Conservation (phyloP, 2,888 invertebrate species). For the Dicroscelio sp. region DNA sequence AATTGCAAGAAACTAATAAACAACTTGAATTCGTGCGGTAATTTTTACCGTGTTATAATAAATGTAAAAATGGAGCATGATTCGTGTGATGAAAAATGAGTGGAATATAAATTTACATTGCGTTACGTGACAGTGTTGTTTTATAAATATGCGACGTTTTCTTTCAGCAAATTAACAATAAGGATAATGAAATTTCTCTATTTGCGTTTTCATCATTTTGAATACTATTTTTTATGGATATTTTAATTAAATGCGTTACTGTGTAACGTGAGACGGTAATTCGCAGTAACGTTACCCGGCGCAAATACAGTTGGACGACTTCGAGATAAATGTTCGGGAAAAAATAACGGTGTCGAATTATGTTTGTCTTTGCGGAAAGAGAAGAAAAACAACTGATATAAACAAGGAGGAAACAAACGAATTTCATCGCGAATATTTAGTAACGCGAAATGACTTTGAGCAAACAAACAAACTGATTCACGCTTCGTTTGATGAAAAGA, state of each 20-base stretch:
- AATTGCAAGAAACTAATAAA: too few species aligned
- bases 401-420: too few species aligned
- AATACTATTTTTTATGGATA: conserved; percentile 21
- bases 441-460: too few species aligned
- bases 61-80: neutral
- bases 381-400: too few species aligned
- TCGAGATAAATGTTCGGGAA: too few species aligned
- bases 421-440: too few species aligned
- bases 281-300: neutral
- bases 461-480: too few species aligned
- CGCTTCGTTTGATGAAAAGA: too few species aligned
- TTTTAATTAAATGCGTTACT: conserved; percentile 16
- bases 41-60: too few species aligned
- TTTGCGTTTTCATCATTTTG: conserved; percentile 8
- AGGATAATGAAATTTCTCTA: conserved; percentile 21
- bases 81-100: neutral
- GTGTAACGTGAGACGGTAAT: neutral
- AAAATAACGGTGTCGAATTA: neutral
- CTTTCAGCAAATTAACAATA: neutral
- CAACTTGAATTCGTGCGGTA: too few species aligned
- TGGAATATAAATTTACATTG: conserved; percentile 17
- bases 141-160: conserved; percentile 2
- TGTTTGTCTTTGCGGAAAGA: too few species aligned
- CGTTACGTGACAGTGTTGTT: neutral
- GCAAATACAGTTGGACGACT: neutral